These are phyloP conservation scores for Ceramica pisi DNA, from an alignment of 2,888 invertebrate genomes.

Conservation along the genomic window DNA sequence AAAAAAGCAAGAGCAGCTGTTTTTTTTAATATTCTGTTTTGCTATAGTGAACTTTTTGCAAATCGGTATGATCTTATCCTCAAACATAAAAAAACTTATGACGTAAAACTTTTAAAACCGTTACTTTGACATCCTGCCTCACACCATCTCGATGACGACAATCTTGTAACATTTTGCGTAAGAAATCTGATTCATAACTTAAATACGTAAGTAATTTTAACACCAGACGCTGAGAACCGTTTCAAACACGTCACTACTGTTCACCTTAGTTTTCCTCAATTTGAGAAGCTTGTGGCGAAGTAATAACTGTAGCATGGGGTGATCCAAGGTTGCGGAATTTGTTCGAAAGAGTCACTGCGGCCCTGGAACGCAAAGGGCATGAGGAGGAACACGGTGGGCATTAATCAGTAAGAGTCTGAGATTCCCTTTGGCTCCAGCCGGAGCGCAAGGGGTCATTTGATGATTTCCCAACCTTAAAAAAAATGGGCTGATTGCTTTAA, in stretches of 20 bases:
- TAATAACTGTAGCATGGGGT: too few relatives aligned
- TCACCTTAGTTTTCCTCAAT: slow-evolving; percentile 1
- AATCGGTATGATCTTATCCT: neutral
- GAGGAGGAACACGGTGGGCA: too few relatives aligned
- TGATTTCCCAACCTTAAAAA: too few relatives aligned
- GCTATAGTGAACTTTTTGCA: neutral
- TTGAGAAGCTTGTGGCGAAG: neutral
- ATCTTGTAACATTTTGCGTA: slow-evolving; percentile 20
- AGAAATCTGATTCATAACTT: slow-evolving; percentile 24
- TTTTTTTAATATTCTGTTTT: neutral
- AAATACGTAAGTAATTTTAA: neutral
- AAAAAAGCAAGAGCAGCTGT: too few relatives aligned
- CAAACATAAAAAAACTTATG: neutral
- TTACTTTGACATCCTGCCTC: slow-evolving; percentile 11
- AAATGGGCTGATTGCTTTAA: too few relatives aligned
- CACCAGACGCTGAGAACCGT: neutral
- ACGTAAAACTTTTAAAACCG: slow-evolving; percentile 21
- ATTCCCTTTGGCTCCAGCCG: too few relatives aligned
- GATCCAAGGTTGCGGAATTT: neutral
- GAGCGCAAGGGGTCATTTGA: too few relatives aligned
- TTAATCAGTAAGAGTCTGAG: too few relatives aligned
- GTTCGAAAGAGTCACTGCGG: too few relatives aligned
- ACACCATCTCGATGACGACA: slow-evolving; percentile 35
- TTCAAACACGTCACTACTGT: neutral
- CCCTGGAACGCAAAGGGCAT: too few relatives aligned